Percentiles rank a stretch among this genome's conserved stretches.
These are phyloP conservation scores for Phalloptychus januarius DNA, from an alignment of 2,797 vertebrate genomes.

Conservation along the genomic window DNA sequence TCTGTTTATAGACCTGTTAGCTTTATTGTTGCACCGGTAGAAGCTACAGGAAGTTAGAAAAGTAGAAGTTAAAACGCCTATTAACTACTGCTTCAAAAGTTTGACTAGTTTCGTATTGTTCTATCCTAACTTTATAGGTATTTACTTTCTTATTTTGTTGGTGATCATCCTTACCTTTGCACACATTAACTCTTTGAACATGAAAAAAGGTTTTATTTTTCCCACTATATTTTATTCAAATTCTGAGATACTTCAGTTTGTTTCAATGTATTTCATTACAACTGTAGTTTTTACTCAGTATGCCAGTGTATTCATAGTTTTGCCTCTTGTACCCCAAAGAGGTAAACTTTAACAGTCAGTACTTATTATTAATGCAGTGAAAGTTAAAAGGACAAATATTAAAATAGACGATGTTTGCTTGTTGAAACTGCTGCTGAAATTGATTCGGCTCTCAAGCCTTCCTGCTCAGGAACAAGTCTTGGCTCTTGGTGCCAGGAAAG, in stretches of 20 bases:
- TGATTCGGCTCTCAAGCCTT: slow-evolving; percentile 23
- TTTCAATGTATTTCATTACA: not conserved
- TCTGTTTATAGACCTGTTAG: not conserved
- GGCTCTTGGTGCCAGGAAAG: slow-evolving; percentile 16
- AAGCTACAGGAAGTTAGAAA: not conserved
- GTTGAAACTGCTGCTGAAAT: slow-evolving; percentile 22
- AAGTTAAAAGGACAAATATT: slow-evolving; percentile 16
- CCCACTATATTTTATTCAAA: not conserved
- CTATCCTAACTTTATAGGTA: not conserved
- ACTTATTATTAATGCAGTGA: slow-evolving; percentile 7
- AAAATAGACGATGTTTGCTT: slow-evolving; percentile 2
- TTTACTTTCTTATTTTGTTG: not conserved
- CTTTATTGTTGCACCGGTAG: not conserved
- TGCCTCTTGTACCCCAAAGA: not conserved
- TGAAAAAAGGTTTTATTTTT: not conserved
- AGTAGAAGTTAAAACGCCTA: not conserved
- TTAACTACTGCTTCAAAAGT: not conserved
- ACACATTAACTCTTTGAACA: not conserved
- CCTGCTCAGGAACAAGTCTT: slow-evolving; percentile 29
- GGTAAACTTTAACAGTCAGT: not conserved
- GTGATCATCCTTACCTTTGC: not conserved
- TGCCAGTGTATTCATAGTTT: slow-evolving; percentile 10
- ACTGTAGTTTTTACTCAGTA: not conserved
- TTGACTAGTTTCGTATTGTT: no score
- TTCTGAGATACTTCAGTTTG: not conserved